These are phyloP conservation scores for Cheumatopsyche charites DNA, from an alignment of 1,140 invertebrate genomes.

Conservation along the genomic window DNA sequence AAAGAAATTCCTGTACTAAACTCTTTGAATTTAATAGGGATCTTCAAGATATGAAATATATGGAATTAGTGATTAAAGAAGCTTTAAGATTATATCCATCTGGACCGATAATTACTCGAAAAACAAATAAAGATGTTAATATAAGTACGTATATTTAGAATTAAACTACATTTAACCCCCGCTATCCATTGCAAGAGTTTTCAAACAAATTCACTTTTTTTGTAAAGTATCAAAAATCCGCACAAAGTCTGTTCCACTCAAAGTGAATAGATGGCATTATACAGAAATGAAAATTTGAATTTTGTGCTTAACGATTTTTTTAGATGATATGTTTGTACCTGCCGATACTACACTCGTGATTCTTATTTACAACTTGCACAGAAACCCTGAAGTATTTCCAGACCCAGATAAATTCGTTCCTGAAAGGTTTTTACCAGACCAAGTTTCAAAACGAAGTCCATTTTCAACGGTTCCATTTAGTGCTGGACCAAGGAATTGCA, in stretches of 20 bases:
- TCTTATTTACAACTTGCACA: constrained; percentile 66
- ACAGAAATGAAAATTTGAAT: neutral
- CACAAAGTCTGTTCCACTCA: no score
- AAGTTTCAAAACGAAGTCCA: constrained; percentile 57
- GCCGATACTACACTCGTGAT: constrained; percentile 57
- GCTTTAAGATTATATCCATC: constrained; percentile 69
- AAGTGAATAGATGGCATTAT: no score
- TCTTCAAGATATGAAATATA: constrained; percentile 68
- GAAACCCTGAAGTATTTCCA: constrained; percentile 67
- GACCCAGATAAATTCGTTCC: constrained; percentile 78
- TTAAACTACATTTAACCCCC: no score
- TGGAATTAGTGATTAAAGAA: constrained; percentile 72
- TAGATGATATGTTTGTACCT: constrained; percentile 51
- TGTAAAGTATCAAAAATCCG: constrained; percentile 52
- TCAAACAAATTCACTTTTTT: no score
- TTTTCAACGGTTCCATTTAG: constrained; percentile 75
- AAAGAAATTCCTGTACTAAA: no score
- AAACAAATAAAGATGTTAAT: constrained; percentile 60
- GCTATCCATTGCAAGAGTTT: no score
- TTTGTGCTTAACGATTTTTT: neutral
- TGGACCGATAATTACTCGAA: constrained; percentile 70
- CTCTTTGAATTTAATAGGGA: constrained; percentile 56
- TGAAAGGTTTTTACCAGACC: constrained; percentile 72
- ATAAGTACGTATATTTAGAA: constrained; percentile 49
- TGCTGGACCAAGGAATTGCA: constrained; percentile 76